Evolutionary conservation across 1,140 invertebrate genomes (phyloP).

Genomic region (Philaenus spumarius): DNA sequence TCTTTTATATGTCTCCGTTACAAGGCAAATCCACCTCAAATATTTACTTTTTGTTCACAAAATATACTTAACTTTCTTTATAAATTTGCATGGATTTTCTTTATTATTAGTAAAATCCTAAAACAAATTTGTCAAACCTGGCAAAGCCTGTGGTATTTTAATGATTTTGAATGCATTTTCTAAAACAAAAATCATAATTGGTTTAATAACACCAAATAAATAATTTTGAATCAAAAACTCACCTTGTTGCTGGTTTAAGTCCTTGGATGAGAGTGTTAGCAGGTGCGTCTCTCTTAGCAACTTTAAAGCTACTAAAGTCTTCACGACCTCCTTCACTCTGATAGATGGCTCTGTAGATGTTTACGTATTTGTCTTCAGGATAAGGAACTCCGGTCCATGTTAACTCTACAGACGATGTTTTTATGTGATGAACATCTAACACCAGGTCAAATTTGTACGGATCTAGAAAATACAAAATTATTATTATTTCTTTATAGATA

Average conservation of each 20-base stretch:
- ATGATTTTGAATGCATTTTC: no score
- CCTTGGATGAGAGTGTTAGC: slow-evolving; percentile 60
- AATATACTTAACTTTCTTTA: no score
- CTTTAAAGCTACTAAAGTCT: slow-evolving; percentile 74
- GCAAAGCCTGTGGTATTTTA: no score
- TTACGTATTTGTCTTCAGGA: slow-evolving; percentile 84
- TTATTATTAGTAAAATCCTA: no score
- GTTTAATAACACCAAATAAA: background rate
- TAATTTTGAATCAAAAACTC: slow-evolving; percentile 15
- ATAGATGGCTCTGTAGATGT: slow-evolving; percentile 80
- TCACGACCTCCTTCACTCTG: slow-evolving; percentile 66
- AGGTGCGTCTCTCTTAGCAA: slow-evolving; percentile 70
- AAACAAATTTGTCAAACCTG: no score
- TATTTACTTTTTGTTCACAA: no score
- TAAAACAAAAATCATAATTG: no score
- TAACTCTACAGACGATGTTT: slow-evolving; percentile 66
- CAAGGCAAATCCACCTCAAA: no score
- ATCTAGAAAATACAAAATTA: slow-evolving; percentile 46
- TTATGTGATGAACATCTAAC: slow-evolving; percentile 64
- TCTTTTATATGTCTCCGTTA: no score
- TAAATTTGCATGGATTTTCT: no score
- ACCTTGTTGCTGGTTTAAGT: slow-evolving; percentile 69
- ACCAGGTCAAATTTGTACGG: slow-evolving; percentile 74
- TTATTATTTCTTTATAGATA: no score
- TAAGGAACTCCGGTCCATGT: slow-evolving; percentile 76